Evolutionary conservation across 2,797 vertebrate species (phyloP).

Genomic region (Myotis pilosus): DNA sequence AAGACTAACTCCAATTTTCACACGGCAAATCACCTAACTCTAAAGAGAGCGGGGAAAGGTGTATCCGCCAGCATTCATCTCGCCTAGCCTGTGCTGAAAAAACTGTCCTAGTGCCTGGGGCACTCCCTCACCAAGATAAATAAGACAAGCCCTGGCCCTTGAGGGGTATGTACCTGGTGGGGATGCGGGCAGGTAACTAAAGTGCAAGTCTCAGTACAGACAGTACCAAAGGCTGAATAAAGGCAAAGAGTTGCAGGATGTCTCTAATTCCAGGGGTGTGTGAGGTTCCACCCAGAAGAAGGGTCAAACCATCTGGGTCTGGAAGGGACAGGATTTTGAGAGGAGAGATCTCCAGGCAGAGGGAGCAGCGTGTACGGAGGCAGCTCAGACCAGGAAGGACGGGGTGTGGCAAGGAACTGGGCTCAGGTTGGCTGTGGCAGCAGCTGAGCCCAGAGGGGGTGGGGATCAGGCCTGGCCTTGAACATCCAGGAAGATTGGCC

Average conservation of each 20-base stretch:
- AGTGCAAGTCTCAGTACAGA: neutral
- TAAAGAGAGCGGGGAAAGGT: constrained; percentile 9
- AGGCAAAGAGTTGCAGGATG: neutral
- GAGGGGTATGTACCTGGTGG: constrained; percentile 4
- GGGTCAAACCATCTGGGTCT: neutral
- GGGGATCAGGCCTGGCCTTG: neutral
- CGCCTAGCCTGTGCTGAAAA: neutral
- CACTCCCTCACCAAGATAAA: neutral
- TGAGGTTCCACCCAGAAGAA: neutral
- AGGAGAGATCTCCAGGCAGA: neutral
- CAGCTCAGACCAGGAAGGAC: neutral
- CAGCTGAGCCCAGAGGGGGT: neutral
- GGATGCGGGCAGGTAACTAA: neutral
- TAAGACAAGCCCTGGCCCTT: constrained; percentile 16
- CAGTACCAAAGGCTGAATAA: neutral
- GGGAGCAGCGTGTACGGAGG: neutral
- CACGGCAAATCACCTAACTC: neutral
- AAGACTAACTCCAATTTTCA: constrained; percentile 13
- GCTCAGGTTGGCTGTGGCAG: neutral
- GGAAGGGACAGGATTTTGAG: neutral
- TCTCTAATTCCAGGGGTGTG: neutral
- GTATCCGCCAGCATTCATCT: neutral
- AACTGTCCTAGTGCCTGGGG: neutral
- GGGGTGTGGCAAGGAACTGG: neutral
- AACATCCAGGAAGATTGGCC: neutral